A percentile compares a stretch with the other conserved stretches of the same genome.
Evolutionary conservation across 2,797 vertebrate species (phyloP).

Genomic region (Craterocephalus amniculus): DNA sequence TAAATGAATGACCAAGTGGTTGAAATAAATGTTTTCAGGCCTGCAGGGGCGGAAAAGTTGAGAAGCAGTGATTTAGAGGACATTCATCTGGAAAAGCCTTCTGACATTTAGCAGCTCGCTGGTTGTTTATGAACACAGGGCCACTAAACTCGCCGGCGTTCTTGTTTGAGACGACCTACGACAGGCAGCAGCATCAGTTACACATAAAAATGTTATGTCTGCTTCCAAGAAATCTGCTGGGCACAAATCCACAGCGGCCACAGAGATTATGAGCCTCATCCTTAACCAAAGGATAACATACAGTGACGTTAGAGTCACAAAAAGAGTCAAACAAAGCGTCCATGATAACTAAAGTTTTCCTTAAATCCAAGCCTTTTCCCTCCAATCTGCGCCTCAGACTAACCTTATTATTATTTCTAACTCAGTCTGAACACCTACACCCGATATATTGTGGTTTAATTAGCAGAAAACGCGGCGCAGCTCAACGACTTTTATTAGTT

Average conservation of each 20-base stretch:
- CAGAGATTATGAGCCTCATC: not conserved
- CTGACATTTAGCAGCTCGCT: slow-evolving; percentile 1
- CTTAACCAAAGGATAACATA: not conserved
- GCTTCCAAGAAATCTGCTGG: not conserved
- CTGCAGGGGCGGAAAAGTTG: not conserved
- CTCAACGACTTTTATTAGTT: slow-evolving; percentile 17
- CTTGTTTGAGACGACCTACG: not conserved
- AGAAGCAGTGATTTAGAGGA: not conserved
- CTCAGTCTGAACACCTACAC: not conserved
- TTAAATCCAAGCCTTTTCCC: not conserved
- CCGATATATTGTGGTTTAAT: slow-evolving; percentile 9
- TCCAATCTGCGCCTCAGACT: not conserved
- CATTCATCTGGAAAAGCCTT: not conserved
- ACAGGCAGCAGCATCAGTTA: not conserved
- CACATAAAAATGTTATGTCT: not conserved
- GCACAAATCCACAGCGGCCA: not conserved
- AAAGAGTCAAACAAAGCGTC: not conserved
- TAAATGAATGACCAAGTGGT: not conserved
- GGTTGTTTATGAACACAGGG: not conserved
- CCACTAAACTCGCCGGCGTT: not conserved
- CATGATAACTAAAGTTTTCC: not conserved
- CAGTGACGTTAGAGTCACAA: not conserved
- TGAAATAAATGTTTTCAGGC: not conserved
- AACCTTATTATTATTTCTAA: not conserved
- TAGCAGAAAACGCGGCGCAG: slow-evolving; percentile 30